phyloP scores from a whole-genome alignment of 2,888 invertebrate species.

The Sussaba pulchella region DNA sequence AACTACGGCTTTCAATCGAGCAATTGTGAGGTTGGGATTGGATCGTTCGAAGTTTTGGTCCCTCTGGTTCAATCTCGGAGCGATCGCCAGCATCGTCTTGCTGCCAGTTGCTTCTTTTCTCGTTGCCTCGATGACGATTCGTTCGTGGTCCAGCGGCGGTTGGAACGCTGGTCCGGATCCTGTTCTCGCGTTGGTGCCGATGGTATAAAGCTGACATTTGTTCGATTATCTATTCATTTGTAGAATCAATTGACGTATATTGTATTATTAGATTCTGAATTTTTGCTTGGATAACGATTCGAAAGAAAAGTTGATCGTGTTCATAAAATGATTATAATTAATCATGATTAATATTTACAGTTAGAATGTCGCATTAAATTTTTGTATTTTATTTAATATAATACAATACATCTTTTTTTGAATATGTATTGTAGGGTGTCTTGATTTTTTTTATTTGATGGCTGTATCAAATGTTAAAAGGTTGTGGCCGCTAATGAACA shows the following conservation, averaged over 20 bases:
- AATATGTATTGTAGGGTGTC: too few species aligned
- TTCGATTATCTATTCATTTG: constrained; percentile 5
- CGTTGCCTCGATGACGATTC: constrained; percentile 81
- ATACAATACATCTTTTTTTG: too few species aligned
- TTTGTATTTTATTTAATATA: too few species aligned
- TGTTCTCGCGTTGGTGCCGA: constrained; percentile 79
- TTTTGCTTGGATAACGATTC: too few species aligned
- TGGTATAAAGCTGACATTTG: constrained; percentile 78
- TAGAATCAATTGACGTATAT: background rate
- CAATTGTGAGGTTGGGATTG: constrained; percentile 90
- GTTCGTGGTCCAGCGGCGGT: constrained; percentile 72
- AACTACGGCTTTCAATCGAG: constrained; percentile 91
- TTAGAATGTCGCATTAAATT: too few species aligned
- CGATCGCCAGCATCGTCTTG: constrained; percentile 86
- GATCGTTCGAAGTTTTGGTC: constrained; percentile 87
- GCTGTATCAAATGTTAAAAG: too few species aligned
- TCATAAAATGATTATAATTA: too few species aligned
- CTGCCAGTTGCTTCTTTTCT: constrained; percentile 88
- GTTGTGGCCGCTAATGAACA: too few species aligned
- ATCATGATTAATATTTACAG: too few species aligned
- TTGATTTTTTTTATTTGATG: too few species aligned
- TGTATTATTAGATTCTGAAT: too few species aligned
- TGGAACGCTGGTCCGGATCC: constrained; percentile 56
- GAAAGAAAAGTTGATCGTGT: too few species aligned
- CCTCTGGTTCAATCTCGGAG: constrained; percentile 91